Evolutionary conservation across 2,888 invertebrate species (phyloP).

Genomic region (Plagiodera versicolora): DNA sequence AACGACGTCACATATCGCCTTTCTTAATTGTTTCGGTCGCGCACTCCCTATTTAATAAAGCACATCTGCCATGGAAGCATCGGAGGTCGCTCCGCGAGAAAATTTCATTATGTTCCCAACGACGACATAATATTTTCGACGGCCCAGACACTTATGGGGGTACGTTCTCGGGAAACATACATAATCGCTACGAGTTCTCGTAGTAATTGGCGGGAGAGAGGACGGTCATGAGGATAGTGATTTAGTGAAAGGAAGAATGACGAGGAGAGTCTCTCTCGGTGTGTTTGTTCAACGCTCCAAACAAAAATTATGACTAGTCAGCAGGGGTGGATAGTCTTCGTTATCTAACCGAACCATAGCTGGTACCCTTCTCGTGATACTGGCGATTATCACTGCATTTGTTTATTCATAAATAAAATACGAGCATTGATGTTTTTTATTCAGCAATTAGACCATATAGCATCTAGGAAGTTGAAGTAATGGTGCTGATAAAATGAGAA

Average conservation of each 20-base stretch:
- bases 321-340: too few relatives aligned
- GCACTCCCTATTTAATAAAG: constrained; percentile 38
- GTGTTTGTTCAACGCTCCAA: too few relatives aligned
- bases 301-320: too few relatives aligned
- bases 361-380: too few relatives aligned
- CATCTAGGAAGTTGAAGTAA: too few relatives aligned
- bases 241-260: not conserved
- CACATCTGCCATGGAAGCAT: constrained; percentile 26
- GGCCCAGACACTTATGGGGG: not conserved
- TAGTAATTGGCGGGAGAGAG: not conserved
- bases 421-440: too few relatives aligned
- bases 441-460: too few relatives aligned
- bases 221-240: not conserved
- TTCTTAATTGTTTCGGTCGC: constrained; percentile 37
- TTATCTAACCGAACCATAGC: too few relatives aligned
- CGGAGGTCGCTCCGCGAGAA: not conserved
- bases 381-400: too few relatives aligned
- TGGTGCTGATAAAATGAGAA: too few relatives aligned
- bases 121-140: not conserved
- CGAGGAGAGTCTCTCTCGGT: too few relatives aligned
- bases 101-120: not conserved
- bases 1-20: constrained; percentile 43
- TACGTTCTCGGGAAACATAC: not conserved
- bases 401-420: too few relatives aligned
- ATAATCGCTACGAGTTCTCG: not conserved